Evolutionary conservation across 2,888 invertebrate species (phyloP).

Genomic region (Harmothoe impar): DNA sequence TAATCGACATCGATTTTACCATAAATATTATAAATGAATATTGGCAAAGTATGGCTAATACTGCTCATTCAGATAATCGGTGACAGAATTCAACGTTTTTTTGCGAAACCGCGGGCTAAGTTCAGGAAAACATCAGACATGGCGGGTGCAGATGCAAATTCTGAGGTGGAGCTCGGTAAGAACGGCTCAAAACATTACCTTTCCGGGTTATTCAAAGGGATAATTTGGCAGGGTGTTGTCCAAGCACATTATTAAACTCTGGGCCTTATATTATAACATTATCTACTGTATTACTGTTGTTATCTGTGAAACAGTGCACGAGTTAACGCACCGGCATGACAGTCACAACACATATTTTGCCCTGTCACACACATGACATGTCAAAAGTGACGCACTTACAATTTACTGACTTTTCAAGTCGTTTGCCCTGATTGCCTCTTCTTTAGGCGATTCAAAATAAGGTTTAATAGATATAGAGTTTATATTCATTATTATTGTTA

Average conservation of each 20-base stretch:
- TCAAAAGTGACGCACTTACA: not conserved
- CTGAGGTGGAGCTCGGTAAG: slow-evolving; percentile 36
- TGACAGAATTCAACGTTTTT: not conserved
- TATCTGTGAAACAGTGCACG: not conserved
- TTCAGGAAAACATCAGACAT: slow-evolving; percentile 50
- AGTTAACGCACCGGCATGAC: not conserved
- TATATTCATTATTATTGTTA: too few species aligned
- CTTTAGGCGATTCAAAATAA: too few species aligned
- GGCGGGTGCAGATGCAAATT: slow-evolving; percentile 43
- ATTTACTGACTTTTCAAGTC: too few species aligned
- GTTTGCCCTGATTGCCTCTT: too few species aligned
- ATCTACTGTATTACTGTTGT: not conserved
- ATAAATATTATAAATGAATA: too few species aligned
- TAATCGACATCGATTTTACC: too few species aligned
- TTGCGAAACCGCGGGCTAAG: not conserved
- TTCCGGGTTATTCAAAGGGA: not conserved
- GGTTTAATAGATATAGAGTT: too few species aligned
- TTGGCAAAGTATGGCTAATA: too few species aligned
- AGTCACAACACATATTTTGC: not conserved
- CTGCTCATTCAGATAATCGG: too few species aligned
- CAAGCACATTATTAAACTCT: not conserved
- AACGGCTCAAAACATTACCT: not conserved
- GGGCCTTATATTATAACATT: not conserved
- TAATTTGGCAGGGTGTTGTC: not conserved
- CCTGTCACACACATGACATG: not conserved